A percentile compares a stretch with the other conserved stretches of the same genome.
Conservation (phyloP, 2,797 vertebrate genomes). For the Todus mexicanus region DNA sequence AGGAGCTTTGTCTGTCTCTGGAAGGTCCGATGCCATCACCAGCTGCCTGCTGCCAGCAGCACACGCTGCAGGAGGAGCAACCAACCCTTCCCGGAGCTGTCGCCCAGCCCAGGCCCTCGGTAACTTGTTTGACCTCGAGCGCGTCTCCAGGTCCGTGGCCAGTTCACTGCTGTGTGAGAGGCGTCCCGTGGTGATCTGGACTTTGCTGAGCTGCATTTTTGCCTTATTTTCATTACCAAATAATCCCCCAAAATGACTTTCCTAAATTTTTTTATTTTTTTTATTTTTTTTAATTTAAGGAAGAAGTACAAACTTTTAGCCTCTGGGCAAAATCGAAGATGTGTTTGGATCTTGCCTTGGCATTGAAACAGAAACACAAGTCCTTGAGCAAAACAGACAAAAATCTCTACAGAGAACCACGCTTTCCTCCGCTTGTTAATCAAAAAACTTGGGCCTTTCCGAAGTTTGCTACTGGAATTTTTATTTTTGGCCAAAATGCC, state of each 20-base stretch:
- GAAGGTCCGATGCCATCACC: not conserved
- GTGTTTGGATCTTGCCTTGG: not conserved
- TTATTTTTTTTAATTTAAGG: not conserved
- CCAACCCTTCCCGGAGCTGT: not conserved
- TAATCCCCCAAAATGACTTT: not conserved
- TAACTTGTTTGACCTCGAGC: not conserved
- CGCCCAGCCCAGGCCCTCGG: fast-evolving
- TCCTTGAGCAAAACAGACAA: not conserved
- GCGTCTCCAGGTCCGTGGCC: not conserved
- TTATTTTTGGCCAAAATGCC: not conserved
- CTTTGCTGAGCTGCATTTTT: not conserved
- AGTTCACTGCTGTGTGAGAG: not conserved
- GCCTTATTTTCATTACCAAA: not conserved
- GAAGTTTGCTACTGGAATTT: not conserved
- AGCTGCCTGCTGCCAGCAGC: not conserved
- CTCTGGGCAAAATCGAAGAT: not conserved
- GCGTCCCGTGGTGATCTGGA: not conserved
- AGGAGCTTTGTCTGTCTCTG: not conserved
- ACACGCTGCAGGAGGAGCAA: not conserved
- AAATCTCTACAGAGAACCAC: not conserved
- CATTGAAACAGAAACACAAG: not conserved
- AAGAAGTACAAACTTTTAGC: not conserved
- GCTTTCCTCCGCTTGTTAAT: not conserved
- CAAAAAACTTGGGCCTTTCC: not conserved
- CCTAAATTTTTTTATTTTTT: not conserved